Base-by-base conservation (phyloP, 92 coral and sea anemone species). In the Nematostella vectensis region DNA sequence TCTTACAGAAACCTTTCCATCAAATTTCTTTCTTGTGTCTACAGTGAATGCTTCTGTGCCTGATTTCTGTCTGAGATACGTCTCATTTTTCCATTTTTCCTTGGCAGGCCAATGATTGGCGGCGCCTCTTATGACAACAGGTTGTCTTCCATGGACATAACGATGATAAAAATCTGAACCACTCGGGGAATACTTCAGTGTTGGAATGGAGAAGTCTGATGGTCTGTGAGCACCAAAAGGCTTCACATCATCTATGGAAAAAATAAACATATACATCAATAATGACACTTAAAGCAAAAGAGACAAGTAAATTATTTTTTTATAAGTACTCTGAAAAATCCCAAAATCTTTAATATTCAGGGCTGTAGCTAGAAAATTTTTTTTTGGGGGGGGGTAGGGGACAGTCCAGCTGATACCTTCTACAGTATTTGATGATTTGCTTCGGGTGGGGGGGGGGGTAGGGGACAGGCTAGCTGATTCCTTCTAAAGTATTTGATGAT, bases 101-200 rank as follows among this genome's bases (percentile, higher is more conserved):
- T 74, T 59, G 17, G 99, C 96, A 6, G 89, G 88, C 99, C 99
- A 93, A 66, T 86, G 82, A 25, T 55, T 68, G 50, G 88, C 99
- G 12, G 84, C 96, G n/a, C 68, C 74, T 21, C 83, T 82, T n/a
- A 93, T 72, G 9, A 93, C 78, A 11, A 82, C 91, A 3, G 99
- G 99, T 54, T 55, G 62, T 62, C 99, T 53, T 16, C 74, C 67
- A 49, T 75, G 72, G 20, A 93, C 71, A 19, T 67, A 93, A 48
- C 89, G 75, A 43, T 79, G 71, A 52, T 93, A 93, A 55, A 93
- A 93, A 70, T 77, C 87, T 13, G 78, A 62, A 0, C 96, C 71
- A 60, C 91, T 74, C 2, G 94, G 96, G 33, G 99, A 75, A 58
- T 72, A 93, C 54, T 71, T 72, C 54, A 93, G 48, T 21, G 76